These are phyloP conservation scores for Numida meleagris DNA, from an alignment of 2,113 vertebrate species.

Conservation along the genomic window DNA sequence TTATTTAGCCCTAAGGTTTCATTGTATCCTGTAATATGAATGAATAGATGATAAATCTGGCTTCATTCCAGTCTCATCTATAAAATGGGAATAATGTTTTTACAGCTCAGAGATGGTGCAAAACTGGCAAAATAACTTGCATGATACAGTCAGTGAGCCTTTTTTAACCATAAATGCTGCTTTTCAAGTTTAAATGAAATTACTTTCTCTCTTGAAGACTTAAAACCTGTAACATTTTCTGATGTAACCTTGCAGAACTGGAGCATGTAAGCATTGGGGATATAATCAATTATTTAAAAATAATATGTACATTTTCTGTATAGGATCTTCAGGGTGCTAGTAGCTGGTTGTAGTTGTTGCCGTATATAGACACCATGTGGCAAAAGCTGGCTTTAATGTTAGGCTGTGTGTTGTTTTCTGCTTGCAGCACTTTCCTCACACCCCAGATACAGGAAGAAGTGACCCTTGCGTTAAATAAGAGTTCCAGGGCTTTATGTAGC, in stretches of 20 bases:
- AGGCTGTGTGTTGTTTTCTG: neutral
- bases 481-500: neutral
- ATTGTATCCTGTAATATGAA: neutral
- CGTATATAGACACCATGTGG: neutral
- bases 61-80: neutral
- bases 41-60: neutral
- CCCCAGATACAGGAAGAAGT: neutral
- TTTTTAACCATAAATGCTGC: neutral
- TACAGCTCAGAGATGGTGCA: neutral
- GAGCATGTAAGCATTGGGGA: neutral
- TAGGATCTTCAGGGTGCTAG: neutral
- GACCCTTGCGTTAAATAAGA: neutral
- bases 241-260: neutral
- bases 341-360: neutral
- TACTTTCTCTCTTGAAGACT: neutral
- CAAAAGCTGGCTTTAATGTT: neutral
- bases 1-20: neutral
- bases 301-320: neutral
- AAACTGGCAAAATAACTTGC: slow-evolving; percentile 8
- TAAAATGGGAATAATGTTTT: neutral
- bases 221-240: neutral
- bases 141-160: neutral
- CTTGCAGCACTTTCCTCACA: neutral
- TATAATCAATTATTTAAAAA: neutral
- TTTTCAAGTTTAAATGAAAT: neutral